These are phyloP conservation scores for Coccyzus lansbergi DNA, from an alignment of 2,797 vertebrate species.

Conservation along the genomic window DNA sequence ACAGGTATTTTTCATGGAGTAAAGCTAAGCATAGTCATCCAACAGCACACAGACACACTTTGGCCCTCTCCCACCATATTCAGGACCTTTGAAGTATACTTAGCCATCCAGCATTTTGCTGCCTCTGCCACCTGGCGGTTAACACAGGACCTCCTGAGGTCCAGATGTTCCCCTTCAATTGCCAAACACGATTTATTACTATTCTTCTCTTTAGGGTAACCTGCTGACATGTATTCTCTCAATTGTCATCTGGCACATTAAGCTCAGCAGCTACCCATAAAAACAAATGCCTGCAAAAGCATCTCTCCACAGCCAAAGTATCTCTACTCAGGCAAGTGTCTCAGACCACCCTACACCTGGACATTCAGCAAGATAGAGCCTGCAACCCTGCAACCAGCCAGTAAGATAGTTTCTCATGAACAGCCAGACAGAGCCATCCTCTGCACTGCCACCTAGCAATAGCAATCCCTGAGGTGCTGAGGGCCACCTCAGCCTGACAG, in stretches of 20 bases:
- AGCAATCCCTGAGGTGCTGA: neutral
- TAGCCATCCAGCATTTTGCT: neutral
- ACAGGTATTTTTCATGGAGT: neutral
- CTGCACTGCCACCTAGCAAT: neutral
- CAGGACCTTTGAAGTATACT: neutral
- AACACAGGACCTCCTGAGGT: neutral
- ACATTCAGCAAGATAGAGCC: neutral
- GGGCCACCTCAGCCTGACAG: too few species aligned
- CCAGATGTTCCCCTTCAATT: fast-evolving
- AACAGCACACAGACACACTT: neutral
- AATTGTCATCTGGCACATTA: neutral
- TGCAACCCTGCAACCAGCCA: neutral
- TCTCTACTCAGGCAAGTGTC: neutral
- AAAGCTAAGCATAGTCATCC: neutral
- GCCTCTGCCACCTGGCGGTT: neutral
- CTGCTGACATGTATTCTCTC: neutral
- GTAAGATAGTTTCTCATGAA: neutral
- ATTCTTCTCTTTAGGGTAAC: neutral
- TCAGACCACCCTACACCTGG: neutral
- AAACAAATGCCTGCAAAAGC: neutral
- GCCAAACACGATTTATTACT: neutral
- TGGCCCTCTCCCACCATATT: fast-evolving
- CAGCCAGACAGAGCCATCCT: neutral
- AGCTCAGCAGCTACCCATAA: neutral
- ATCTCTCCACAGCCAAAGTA: neutral